A percentile compares a stretch with the other conserved stretches of the same genome.
phyloP scores from a whole-genome alignment of 2,113 vertebrate genomes.

The Chelonoidis abingdonii region DNA sequence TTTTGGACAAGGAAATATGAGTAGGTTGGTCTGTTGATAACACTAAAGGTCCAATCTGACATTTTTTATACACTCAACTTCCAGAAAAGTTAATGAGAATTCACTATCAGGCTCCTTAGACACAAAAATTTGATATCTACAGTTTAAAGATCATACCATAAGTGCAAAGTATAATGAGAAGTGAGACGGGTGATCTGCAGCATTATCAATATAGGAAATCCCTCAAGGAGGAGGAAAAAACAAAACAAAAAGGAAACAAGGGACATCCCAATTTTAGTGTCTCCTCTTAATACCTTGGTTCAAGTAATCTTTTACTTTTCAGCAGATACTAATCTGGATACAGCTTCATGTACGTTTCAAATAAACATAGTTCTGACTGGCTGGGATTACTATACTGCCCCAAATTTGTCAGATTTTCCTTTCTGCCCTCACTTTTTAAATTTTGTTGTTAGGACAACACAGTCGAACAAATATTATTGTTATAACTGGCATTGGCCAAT shows the following conservation, averaged over 20 bases:
- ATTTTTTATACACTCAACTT: not conserved
- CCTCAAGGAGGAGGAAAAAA: not conserved
- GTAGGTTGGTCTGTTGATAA: not conserved
- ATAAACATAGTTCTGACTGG: slow-evolving; percentile 33
- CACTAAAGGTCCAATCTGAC: not conserved
- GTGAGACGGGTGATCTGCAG: not conserved
- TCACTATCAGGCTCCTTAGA: not conserved
- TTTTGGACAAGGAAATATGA: not conserved
- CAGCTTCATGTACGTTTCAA: not conserved
- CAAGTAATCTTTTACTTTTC: slow-evolving; percentile 11
- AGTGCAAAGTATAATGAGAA: not conserved
- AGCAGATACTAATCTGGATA: not conserved
- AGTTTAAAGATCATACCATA: not conserved
- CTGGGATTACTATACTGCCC: slow-evolving; percentile 1
- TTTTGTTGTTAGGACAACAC: slow-evolving; percentile 42
- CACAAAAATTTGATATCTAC: not conserved
- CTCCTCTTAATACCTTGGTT: not conserved
- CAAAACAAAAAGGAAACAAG: not conserved
- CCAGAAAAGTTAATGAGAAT: not conserved
- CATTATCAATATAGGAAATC: not conserved
- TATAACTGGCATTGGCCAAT: slow-evolving; percentile 50
- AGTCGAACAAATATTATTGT: slow-evolving; percentile 83
- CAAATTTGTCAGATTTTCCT: slow-evolving; percentile 40
- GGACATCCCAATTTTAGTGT: not conserved
- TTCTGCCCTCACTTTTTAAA: slow-evolving; percentile 14